These are phyloP conservation scores for Clarias pachynema DNA, from an alignment of 2,797 vertebrate species.

Conservation along the genomic window DNA sequence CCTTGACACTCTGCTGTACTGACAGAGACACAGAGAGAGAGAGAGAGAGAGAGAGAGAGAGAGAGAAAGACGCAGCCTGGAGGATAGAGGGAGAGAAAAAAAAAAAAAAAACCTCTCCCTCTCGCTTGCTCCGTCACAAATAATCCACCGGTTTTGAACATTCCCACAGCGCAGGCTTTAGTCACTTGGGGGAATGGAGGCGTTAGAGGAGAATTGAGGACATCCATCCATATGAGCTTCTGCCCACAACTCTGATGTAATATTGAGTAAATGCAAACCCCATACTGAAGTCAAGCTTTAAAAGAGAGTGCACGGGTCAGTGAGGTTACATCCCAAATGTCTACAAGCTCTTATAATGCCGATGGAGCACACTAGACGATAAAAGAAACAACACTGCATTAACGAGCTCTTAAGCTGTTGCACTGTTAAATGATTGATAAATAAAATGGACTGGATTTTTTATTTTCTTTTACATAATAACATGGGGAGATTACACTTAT, in stretches of 20 bases:
- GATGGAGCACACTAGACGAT: no score
- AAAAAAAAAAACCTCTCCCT: no score
- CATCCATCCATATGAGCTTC: slow-evolving; percentile 20
- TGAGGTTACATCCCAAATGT: not conserved
- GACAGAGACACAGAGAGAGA: no score
- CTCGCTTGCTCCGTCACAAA: not conserved
- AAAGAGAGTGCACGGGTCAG: not conserved
- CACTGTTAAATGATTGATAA: not conserved
- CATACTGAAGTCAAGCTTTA: not conserved
- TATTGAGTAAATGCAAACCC: slow-evolving; percentile 2
- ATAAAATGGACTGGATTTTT: not conserved
- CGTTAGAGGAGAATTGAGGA: not conserved
- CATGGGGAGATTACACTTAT: not conserved
- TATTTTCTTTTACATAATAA: not conserved
- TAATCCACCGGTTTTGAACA: not conserved
- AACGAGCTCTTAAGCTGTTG: not conserved
- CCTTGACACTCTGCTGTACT: not conserved
- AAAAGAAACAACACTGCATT: not conserved
- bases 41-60: not conserved
- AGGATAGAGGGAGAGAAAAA: not conserved
- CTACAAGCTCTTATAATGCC: not conserved
- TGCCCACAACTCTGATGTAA: slow-evolving; percentile 31
- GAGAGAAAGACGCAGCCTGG: no score
- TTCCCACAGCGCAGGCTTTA: not conserved
- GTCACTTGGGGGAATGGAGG: slow-evolving; percentile 5